Evolutionary conservation across 2,888 invertebrate species (phyloP).

Genomic region (Noctua janthe): DNA sequence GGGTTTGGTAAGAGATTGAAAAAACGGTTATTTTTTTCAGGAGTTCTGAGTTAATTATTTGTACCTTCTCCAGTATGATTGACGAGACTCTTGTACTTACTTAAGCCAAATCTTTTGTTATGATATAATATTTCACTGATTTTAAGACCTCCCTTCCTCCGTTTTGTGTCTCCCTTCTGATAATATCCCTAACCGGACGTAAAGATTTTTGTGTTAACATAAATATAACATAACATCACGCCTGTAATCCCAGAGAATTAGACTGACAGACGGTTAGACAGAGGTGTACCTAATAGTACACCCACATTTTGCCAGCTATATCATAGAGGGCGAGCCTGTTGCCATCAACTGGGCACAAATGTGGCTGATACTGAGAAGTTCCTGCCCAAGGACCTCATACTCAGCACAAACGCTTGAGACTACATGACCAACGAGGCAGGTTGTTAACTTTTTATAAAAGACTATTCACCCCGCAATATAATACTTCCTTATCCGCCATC

Average conservation of each 20-base stretch:
- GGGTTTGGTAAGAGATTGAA: not conserved
- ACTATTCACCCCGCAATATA: conserved; percentile 22
- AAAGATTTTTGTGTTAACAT: not conserved
- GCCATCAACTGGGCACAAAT: not conserved
- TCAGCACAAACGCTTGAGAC: not conserved
- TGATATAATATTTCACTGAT: not conserved
- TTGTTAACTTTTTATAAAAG: not conserved
- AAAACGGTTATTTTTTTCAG: not conserved
- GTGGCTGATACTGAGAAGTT: not conserved
- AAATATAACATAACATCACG: not conserved
- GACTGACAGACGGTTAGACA: not conserved
- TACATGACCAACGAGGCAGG: not conserved
- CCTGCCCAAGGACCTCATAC: not conserved
- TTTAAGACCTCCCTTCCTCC: too few species aligned
- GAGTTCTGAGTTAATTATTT: not conserved
- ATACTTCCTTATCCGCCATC: conserved; percentile 52
- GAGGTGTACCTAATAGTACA: too few species aligned
- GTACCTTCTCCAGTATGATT: not conserved
- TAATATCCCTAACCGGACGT: too few species aligned
- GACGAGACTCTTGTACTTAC: not conserved
- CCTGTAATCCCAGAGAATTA: not conserved
- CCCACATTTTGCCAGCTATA: not conserved
- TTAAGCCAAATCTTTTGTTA: not conserved
- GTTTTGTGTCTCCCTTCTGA: not conserved
- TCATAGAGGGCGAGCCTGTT: not conserved